Base-by-base conservation (phyloP, 2,888 invertebrate genomes). In the Drosophila fulvimacula region DNA sequence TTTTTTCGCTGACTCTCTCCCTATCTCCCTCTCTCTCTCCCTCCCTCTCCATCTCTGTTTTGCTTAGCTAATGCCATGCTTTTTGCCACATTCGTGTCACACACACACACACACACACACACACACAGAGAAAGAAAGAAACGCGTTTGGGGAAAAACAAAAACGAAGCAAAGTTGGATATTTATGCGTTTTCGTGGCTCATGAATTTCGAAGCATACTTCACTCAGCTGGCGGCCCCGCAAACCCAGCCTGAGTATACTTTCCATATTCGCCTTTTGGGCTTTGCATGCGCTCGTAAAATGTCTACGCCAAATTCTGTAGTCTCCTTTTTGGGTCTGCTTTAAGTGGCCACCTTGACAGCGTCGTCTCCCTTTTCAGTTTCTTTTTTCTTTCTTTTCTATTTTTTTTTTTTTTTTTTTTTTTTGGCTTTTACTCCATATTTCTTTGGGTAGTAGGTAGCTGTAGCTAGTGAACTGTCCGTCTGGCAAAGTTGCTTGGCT, bases 151-250 rank as follows among this genome's bases (percentile, higher is more conserved):
- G 48, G 24, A 53, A 58, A 36, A 51, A 65, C 32, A 52, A 60
- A 57, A 65, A 53, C 55, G 59, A 69, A 63, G 55, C 72, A 73
- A 69, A 63, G 56, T 82, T 75, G 75, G 74, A 78, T 85, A 88
- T 88, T 88, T 89, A 89, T 88, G 88, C 81, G 88, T 86, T 85
- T 82, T 78, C 61, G 83, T 75, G 85, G 76, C 88, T 81, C 89
- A 89, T 87, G 82, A 88, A 87, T 89, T 89, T 89, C 72, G 75
- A 72, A 88, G 83, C 78, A 83, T 74, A 75, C 80, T 75, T 77
- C 68, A 85, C 68, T 79, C 86, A 82, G 80, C 68, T 76, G 65
- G 60, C 42, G 36, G 58, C 52, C 32, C 48, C 57, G 19, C n/a
- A 27, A 21, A 17, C 46, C 48, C 55, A 19, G 48, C 38, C 52